Base-by-base conservation (phyloP, 35 echinoderm and acorn worm species). In the Holothuria glaberrima region DNA sequence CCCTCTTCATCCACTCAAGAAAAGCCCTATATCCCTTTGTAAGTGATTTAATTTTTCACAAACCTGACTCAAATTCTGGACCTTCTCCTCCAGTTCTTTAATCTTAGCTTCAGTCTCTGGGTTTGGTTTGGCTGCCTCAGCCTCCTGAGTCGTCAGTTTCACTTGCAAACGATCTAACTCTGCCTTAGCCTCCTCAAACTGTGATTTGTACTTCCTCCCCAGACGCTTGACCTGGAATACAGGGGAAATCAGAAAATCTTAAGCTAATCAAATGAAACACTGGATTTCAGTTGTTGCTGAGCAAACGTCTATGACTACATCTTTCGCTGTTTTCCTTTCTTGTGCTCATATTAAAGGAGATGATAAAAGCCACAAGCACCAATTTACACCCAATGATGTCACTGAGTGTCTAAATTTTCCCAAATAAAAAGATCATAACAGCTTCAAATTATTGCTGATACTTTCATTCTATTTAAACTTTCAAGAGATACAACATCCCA, bases 191-290 rank as follows among this genome's bases (percentile, higher is more conserved):
- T 99, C 97, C 34, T 99, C 97, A 64, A 52, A 99, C 68, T 99
- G 97, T 0, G 97, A 87, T 48, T 99, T 99, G 86, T 99, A 99
- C 19, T 91, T 92, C 13, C 97, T 80, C 17, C 97, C 97, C 22
- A 99, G 92, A 45, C 94, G 94, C 91, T 93, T 99, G n/a, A 99
- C 97, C 97, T 99, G 54, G 9, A 61, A 84, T 54, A 54, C 5
- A 56, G 25, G 30, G 58, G 21, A 48, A 68, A 57, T 29, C 32
- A 60, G 7, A 24, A 58, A n/a, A n/a, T n/a, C n/a, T 41, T 21
- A 78, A 78, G 4, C 0, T 48, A 0, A 78, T 10, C 1, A 69
- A 29, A 6, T 12, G 7, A 69, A 6, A 69, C 25, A 33, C 1
- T 20, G 16, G 63, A 30, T 67, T 5, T 67, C 4, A 67, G 44